phyloP scores from a whole-genome alignment of 2,113 vertebrate genomes.

The Ictalurus furcatus region DNA sequence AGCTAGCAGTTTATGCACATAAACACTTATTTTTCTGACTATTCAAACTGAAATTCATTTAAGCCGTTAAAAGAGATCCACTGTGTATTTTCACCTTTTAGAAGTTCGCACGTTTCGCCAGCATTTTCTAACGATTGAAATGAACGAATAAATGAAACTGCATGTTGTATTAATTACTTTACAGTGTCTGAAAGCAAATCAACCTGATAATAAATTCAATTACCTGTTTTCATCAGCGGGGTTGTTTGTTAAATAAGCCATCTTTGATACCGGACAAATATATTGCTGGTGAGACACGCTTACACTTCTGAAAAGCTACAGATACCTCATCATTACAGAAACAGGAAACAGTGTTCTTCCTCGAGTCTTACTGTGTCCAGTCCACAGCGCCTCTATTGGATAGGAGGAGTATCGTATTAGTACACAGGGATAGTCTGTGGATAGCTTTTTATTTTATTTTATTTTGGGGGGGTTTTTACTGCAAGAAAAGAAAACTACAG shows the following conservation, averaged over 20 bases:
- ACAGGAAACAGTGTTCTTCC: not conserved
- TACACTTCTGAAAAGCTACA: not conserved
- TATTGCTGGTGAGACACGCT: not conserved
- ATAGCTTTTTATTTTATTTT: no score
- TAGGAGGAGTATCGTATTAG: not conserved
- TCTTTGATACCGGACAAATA: constrained; percentile 39
- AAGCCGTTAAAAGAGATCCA: not conserved
- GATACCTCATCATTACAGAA: constrained; percentile 1
- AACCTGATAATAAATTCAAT: not conserved
- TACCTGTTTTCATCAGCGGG: constrained; percentile 72
- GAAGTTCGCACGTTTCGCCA: not conserved
- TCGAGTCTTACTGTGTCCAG: not conserved
- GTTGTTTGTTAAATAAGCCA: constrained; percentile 73
- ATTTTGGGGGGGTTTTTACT: no score
- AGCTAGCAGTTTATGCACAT: not conserved
- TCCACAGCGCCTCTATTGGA: constrained; percentile 12
- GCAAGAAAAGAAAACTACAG: no score
- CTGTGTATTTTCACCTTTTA: not conserved
- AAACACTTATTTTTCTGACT: not conserved
- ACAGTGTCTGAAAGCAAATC: not conserved
- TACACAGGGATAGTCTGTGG: not conserved
- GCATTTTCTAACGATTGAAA: not conserved
- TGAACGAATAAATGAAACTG: not conserved
- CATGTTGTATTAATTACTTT: not conserved
- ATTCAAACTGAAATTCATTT: not conserved